A percentile compares a stretch with the other conserved stretches of the same genome.
Evolutionary conservation across 1,140 invertebrate genomes (phyloP).

Genomic region (Drosophila nigrodunni): DNA sequence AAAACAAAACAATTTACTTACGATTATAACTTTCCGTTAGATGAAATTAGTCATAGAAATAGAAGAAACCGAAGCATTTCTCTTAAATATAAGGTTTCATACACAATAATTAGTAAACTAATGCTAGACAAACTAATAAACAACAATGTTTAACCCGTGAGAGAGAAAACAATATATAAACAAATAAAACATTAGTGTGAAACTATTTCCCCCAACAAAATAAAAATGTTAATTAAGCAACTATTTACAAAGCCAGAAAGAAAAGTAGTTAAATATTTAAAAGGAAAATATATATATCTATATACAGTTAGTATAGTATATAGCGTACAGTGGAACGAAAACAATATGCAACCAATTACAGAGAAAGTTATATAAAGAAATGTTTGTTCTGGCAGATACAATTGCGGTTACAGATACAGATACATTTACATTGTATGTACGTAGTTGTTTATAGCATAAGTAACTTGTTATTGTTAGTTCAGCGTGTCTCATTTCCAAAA

Average conservation of each 20-base stretch:
- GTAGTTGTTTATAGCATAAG: constrained; percentile 53
- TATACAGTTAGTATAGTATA: constrained; percentile 52
- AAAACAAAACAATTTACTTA: constrained; percentile 29
- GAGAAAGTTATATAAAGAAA: constrained; percentile 54
- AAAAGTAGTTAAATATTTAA: constrained; percentile 78
- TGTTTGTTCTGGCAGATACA: constrained; percentile 57
- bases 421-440: constrained; percentile 23
- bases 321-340: constrained; percentile 47
- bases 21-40: constrained; percentile 65
- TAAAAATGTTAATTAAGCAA: constrained; percentile 68
- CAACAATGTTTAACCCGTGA: constrained; percentile 26
- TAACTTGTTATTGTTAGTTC: constrained; percentile 77
- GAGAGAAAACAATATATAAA: constrained; percentile 57
- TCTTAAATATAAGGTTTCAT: constrained; percentile 81
- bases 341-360: constrained; percentile 57
- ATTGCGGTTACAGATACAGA: constrained; percentile 20
- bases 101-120: constrained; percentile 81
- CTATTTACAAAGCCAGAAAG: constrained; percentile 73
- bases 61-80: constrained; percentile 75
- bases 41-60: not conserved
- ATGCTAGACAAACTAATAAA: constrained; percentile 69
- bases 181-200: constrained; percentile 33
- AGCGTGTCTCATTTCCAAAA: constrained; percentile 23
- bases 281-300: constrained; percentile 56
- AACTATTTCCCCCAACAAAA: constrained; percentile 42